A percentile compares a stretch with the other conserved stretches of the same genome.
Conservation (phyloP, 2,888 invertebrate species). For the Cryptophagus acutangulus region DNA sequence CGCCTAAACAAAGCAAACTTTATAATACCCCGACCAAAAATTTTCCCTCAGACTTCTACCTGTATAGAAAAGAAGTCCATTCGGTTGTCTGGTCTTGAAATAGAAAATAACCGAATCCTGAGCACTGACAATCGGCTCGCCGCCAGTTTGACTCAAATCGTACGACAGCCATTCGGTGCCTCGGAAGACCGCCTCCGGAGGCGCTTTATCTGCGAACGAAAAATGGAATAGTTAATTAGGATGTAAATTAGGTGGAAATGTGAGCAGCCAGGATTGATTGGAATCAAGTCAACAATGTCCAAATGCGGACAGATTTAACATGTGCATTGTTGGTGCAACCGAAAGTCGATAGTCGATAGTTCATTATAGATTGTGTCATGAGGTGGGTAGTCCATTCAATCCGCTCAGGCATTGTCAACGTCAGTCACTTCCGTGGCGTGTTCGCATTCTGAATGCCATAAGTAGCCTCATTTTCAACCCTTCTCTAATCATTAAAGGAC, state of each 20-base stretch:
- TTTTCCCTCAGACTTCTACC: constrained; percentile 53
- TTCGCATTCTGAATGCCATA: no score
- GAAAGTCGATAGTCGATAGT: constrained; percentile 21
- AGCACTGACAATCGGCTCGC: constrained; percentile 83
- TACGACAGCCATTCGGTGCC: constrained; percentile 90
- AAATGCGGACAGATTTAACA: no score
- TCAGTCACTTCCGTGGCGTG: no score
- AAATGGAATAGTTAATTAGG: no score
- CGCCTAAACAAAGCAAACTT: constrained; percentile 57
- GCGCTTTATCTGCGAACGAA: constrained; percentile 85
- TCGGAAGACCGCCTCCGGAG: constrained; percentile 89
- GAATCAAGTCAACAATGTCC: no score
- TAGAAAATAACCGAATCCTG: constrained; percentile 86
- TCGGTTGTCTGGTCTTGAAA: constrained; percentile 88
- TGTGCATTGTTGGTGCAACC: no score
- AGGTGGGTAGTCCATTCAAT: constrained; percentile 18
- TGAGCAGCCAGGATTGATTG: no score
- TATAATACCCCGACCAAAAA: background rate
- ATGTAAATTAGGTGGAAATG: no score
- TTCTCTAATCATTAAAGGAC: no score
- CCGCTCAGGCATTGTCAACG: constrained; percentile 17
- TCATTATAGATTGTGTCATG: constrained; percentile 23
- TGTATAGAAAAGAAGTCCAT: constrained; percentile 88
- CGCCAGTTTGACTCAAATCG: constrained; percentile 79
- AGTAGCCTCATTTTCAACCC: no score